Base-by-base conservation (phyloP, 2,113 vertebrate species). In the Trinectes maculatus region DNA sequence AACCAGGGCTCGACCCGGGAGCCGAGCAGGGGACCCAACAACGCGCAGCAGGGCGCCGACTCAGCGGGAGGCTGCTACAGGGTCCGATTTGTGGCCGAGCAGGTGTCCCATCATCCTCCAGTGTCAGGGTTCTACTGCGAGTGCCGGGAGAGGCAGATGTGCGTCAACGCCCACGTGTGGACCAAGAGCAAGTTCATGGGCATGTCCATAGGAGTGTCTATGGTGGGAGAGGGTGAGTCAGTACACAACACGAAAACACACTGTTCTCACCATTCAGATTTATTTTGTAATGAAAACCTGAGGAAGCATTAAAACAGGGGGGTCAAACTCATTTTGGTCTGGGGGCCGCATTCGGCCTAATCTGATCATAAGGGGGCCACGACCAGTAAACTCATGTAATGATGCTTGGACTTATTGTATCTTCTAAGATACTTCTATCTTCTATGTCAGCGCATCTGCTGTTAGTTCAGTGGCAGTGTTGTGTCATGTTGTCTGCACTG, bases 121-220 rank as follows among this genome's bases (percentile, higher is more conserved):
- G 92, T 99, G 66, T 97, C 96, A 0, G 96, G 94, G 84, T 99
- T 99, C 91, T 99, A 99, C 90, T 98, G 96, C 24, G 97, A 99
- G 90, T 98, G 96, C 87, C 92, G 91, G 55, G 96, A 98, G 90
- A 93, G 93, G 91, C 92, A 87, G 58, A 94, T 98, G 90, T 98
- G 96, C 2, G 92, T 96, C 77, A 97, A 93, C 53, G 91, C 95
- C 22, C 95, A 98, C 0, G 91, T 98, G 1, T 98, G 96, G 96
- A 99, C 97, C 91, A 99, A 97, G 89, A 99, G 96, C 96, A 99
- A 99, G 92, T 98, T 99, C 88, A 94, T 99, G 96, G 97, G 97
- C 56, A 98, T 99, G 97, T 98, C 96, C 2, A 93, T 99, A 86
- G 97, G 97, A 29, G 96, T 99, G 86, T 97, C 96, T 62, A 98